Base-by-base conservation (phyloP, 2,797 vertebrate genomes). In the Sardinella longiceps region DNA sequence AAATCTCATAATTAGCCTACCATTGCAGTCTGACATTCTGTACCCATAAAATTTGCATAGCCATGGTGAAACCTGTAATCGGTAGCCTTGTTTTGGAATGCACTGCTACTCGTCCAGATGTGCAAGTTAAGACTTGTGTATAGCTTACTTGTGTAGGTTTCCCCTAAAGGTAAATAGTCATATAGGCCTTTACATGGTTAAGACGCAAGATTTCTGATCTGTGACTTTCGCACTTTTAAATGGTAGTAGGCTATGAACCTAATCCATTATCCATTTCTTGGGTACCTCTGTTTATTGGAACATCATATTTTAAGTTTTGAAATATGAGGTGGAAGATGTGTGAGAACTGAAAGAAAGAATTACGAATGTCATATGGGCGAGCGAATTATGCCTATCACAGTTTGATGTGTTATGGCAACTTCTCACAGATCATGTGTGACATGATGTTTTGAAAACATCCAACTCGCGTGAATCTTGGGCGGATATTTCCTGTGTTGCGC, bases 81-180 rank as follows among this genome's bases (percentile, higher is more conserved):
- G 0, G 18, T 74, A 39, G 14, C 30, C 14, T 15, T 37, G 14
- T 74, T 74, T 74, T 74, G 30, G 30, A 74, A 20, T 18, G 15
- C 30, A 2, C 60, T 66, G 25, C 28, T 28, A 63, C n/a, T 25
- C 11, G 7, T 66, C 60, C 60, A 66, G 30, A 15, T 37, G 1
- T 20, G 14, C 66, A 74, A 74, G 66, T 37, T 37, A 74, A 74
- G 66, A 74, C 33, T 37, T 74, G 60, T 63, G 63, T 30, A n/a
- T n/a, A 12, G 53, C 53, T 6, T 58, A 3, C 23, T 58, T 11
- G n/a, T n/a, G n/a, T n/a, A n/a, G n/a, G 14, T 30, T 66, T 30
- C 25, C 28, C 63, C 28, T 5, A 2, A 37, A 56, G 30, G 63
- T 70, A 63, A 30, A 63, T 63, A 63, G 48, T 50, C 12, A 50